Percentiles rank a stretch among this genome's conserved stretches.
These are phyloP conservation scores for Erethizon dorsatum DNA, from an alignment of 2,797 vertebrate species.

Conservation along the genomic window DNA sequence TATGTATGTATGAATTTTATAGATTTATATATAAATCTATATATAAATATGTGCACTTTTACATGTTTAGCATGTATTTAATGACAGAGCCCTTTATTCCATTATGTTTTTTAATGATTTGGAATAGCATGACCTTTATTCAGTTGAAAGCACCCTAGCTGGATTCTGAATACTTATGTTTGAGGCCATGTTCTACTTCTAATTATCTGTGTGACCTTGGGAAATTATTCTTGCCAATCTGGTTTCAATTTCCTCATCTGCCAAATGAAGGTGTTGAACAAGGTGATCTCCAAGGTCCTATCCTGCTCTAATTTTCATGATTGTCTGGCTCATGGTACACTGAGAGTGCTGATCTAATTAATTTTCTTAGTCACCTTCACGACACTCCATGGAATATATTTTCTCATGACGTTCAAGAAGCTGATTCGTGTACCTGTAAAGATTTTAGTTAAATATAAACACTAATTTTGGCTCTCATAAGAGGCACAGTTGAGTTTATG, in stretches of 20 bases:
- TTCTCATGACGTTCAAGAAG: constrained; percentile 36
- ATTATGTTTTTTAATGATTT: constrained; percentile 35
- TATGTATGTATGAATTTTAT: not conserved
- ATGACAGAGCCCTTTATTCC: not conserved
- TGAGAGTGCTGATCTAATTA: constrained; percentile 82
- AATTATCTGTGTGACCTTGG: constrained; percentile 80
- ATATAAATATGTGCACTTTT: not conserved
- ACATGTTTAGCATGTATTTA: not conserved
- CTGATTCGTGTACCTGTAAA: not conserved
- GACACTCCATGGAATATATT: constrained; percentile 66
- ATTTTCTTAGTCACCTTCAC: constrained; percentile 81
- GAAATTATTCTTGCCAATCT: constrained; percentile 81
- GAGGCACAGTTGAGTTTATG: not conserved
- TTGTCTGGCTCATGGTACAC: constrained; percentile 77
- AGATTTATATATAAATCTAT: no score
- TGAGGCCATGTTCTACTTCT: constrained; percentile 72
- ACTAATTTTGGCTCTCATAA: constrained; percentile 32
- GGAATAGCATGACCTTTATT: constrained; percentile 68
- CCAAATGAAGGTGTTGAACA: constrained; percentile 79
- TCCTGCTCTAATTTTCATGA: constrained; percentile 78
- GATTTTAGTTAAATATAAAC: constrained; percentile 51
- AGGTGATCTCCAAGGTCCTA: constrained; percentile 82
- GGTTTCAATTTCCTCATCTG: constrained; percentile 80
- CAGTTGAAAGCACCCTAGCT: constrained; percentile 54
- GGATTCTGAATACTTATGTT: constrained; percentile 60